These are phyloP conservation scores for Hycleus phaleratus DNA, from an alignment of 1,140 invertebrate species.

Conservation along the genomic window DNA sequence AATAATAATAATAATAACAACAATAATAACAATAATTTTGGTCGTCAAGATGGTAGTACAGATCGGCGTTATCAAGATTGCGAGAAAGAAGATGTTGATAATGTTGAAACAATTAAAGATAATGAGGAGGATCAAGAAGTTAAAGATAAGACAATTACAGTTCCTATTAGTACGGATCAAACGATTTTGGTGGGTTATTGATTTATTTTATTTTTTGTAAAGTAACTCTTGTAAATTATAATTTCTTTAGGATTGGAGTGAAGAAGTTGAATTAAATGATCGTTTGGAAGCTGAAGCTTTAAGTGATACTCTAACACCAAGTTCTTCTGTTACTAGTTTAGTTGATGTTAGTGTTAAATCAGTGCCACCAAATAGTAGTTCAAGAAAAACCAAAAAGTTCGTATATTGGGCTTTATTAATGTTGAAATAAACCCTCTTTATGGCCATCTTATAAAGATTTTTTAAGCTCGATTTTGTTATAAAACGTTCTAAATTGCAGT, in stretches of 20 bases:
- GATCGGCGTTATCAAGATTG: conserved; percentile 8
- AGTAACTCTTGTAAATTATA: conserved; percentile 1
- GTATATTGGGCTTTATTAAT: background rate
- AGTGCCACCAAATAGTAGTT: conserved; percentile 16
- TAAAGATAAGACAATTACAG: conserved; percentile 6
- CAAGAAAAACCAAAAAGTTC: conserved; percentile 27
- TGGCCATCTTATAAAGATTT: too few species aligned
- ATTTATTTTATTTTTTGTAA: conserved; percentile 1
- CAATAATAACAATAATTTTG: background rate
- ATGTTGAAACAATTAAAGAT: background rate
- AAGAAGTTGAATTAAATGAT: conserved; percentile 48
- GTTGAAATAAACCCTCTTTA: too few species aligned
- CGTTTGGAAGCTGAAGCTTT: conserved; percentile 44
- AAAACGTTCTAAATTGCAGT: too few species aligned
- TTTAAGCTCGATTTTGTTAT: too few species aligned
- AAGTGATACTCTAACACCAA: conserved; percentile 43
- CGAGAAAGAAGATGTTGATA: conserved; percentile 3
- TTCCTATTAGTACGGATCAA: conserved; percentile 8
- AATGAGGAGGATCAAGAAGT: conserved; percentile 5
- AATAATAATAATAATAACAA: background rate
- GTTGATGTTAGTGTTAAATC: conserved; percentile 41
- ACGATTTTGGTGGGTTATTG: conserved; percentile 16
- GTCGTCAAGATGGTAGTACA: background rate
- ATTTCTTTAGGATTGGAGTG: conserved; percentile 46
- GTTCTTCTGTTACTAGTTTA: conserved; percentile 49